Evolutionary conservation across 2,888 invertebrate species (phyloP).

Genomic region (Baronia brevicornis): DNA sequence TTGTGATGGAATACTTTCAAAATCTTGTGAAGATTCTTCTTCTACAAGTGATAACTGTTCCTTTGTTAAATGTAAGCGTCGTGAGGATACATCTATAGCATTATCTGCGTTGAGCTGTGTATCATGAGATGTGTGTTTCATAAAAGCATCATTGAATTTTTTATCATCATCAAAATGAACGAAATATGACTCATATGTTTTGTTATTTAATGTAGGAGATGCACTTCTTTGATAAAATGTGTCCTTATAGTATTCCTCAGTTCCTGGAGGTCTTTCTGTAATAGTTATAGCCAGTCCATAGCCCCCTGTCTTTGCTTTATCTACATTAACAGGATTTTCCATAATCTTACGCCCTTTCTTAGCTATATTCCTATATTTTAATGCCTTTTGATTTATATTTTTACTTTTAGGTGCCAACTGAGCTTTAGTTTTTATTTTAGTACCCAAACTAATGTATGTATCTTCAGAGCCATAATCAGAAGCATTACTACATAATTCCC

Average conservation of each 20-base stretch:
- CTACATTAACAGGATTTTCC: conserved; percentile 37
- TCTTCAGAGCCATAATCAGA: conserved; percentile 70
- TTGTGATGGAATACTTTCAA: conserved; percentile 60
- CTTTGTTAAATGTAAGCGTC: conserved; percentile 43
- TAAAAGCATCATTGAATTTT: conserved; percentile 30
- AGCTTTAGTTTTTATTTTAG: conserved; percentile 70
- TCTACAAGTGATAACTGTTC: conserved; percentile 68
- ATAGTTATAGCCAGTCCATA: conserved; percentile 61
- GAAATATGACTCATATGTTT: conserved; percentile 54
- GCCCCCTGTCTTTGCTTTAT: conserved; percentile 28
- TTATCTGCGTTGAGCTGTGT: conserved; percentile 41
- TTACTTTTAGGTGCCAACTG: conserved; percentile 50
- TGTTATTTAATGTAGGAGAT: conserved; percentile 45
- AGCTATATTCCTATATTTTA: conserved; percentile 51
- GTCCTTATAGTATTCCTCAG: conserved; percentile 39
- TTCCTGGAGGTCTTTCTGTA: conserved; percentile 36
- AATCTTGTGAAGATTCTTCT: conserved; percentile 67
- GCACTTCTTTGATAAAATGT: conserved; percentile 33
- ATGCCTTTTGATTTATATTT: conserved; percentile 38
- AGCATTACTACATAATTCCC: conserved; percentile 56
- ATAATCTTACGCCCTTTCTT: conserved; percentile 45
- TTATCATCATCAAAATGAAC: conserved; percentile 40
- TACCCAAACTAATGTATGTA: conserved; percentile 66
- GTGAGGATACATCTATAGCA: conserved; percentile 48
- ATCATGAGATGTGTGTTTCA: conserved; percentile 36